These are phyloP conservation scores for Aphis craccivora DNA, from an alignment of 1,140 invertebrate genomes.

Conservation along the genomic window DNA sequence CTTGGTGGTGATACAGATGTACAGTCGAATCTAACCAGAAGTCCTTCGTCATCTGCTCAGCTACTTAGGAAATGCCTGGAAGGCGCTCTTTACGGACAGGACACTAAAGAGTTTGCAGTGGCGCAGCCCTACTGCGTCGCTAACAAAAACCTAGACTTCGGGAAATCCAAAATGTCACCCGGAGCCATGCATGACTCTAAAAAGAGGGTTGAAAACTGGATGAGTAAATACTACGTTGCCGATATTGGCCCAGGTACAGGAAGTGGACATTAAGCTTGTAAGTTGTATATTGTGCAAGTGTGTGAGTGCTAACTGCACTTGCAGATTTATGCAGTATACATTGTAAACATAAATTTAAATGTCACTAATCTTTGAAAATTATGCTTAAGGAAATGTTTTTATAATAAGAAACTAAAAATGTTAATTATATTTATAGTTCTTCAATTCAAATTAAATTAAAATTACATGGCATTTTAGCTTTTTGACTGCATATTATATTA, in stretches of 20 bases:
- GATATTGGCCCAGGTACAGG: not conserved
- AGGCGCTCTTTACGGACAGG: not conserved
- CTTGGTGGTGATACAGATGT: not conserved
- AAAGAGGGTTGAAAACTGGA: constrained; percentile 36
- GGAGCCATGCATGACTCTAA: not conserved
- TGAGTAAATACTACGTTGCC: not conserved
- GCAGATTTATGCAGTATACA: too few species aligned
- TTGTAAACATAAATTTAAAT: too few species aligned
- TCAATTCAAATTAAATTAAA: not conserved
- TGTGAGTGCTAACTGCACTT: too few species aligned
- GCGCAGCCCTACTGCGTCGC: constrained; percentile 23
- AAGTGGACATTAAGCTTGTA: not conserved
- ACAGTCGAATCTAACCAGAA: not conserved
- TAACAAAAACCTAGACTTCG: constrained; percentile 30
- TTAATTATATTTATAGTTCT: too few species aligned
- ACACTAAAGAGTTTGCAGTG: not conserved
- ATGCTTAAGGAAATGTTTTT: too few species aligned
- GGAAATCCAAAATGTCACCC: not conserved
- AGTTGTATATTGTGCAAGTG: too few species aligned
- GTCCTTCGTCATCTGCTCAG: not conserved
- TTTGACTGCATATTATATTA: too few species aligned
- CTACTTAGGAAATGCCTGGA: constrained; percentile 31
- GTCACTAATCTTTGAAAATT: too few species aligned
- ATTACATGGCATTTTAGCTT: not conserved
- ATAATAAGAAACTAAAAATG: too few species aligned